Conservation (phyloP, 2,113 vertebrate species). For the Barbus barbus region DNA sequence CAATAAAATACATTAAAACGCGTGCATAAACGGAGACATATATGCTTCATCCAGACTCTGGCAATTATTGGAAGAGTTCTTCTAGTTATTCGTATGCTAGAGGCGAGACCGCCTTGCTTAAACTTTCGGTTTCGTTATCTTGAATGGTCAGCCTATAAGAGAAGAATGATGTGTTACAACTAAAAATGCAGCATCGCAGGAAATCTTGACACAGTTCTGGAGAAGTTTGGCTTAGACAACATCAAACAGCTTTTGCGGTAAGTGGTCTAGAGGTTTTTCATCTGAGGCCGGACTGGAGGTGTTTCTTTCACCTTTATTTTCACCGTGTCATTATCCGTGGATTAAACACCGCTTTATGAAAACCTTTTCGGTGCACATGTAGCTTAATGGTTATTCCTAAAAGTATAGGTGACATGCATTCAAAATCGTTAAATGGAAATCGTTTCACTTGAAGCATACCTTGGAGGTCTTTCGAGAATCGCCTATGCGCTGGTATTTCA, state of each 20-base stretch:
- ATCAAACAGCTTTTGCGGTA: neutral
- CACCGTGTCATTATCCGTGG: neutral
- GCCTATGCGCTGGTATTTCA: neutral
- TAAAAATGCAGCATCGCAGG: neutral
- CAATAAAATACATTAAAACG: no score
- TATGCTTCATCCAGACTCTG: neutral
- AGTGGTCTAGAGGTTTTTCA: neutral
- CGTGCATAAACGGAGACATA: neutral
- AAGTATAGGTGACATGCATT: neutral
- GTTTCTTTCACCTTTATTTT: neutral
- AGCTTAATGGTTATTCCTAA: neutral
- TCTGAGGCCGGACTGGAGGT: neutral
- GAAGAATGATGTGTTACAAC: neutral
- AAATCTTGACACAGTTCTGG: neutral
- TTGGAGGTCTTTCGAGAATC: no score
- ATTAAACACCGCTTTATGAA: neutral
- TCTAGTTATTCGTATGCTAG: neutral
- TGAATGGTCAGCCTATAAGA: neutral
- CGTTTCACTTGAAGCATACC: no score
- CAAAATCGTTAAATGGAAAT: no score
- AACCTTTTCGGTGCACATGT: neutral
- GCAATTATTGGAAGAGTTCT: neutral
- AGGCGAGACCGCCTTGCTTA: conserved; percentile 1
- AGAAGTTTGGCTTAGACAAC: neutral
- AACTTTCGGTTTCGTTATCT: conserved; percentile 29